Percentiles rank a stretch among this genome's conserved stretches.
phyloP scores from a whole-genome alignment of 92 coral and sea anemone species.

The Hydrozoanthus gracilis region DNA sequence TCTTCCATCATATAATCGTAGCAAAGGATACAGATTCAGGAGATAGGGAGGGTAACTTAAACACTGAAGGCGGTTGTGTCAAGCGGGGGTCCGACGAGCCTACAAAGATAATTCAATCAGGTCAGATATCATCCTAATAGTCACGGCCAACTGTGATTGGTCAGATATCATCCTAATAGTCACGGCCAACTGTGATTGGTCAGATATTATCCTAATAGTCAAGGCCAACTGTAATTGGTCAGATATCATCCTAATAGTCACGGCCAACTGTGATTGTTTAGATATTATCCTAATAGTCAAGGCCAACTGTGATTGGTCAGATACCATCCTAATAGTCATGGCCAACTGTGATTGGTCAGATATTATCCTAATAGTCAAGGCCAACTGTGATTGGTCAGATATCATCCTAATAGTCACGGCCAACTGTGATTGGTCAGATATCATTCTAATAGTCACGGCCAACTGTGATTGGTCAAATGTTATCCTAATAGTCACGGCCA shows the following conservation, averaged over 20 bases:
- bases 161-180: no score
- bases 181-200: no score
- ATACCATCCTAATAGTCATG: no score
- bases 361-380: not conserved
- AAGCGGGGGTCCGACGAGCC: constrained; percentile 94
- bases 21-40: constrained; percentile 87
- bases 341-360: not conserved
- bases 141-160: not conserved
- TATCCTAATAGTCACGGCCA: no score
- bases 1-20: not conserved
- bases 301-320: no score
- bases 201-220: no score
- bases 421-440: not conserved
- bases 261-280: not conserved
- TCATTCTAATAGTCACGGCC: not conserved
- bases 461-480: not conserved
- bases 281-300: no score
- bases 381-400: not conserved
- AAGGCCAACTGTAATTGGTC: no score
- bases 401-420: not conserved
- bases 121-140: not conserved
- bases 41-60: constrained; percentile 83
- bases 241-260: not conserved
- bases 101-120: constrained; percentile 20
- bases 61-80: constrained; percentile 94